Percentiles rank a stretch among this genome's conserved stretches.
Conservation (phyloP, 2,797 vertebrate genomes). For the Falco novaeseelandiae region DNA sequence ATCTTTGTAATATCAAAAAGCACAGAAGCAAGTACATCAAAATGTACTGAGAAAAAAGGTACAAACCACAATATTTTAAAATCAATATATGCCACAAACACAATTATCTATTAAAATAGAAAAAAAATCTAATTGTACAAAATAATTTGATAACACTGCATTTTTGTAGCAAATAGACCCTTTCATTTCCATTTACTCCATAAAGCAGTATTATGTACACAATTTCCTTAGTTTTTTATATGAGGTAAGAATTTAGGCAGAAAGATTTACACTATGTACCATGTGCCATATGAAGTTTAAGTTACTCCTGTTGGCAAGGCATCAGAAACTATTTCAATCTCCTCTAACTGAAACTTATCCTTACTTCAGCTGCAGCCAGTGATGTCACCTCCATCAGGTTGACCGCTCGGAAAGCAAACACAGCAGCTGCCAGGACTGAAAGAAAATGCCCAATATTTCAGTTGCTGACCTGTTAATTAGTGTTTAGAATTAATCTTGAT, state of each 20-base stretch:
- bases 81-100: neutral
- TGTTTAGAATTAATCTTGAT: neutral
- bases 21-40: neutral
- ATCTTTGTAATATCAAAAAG: neutral
- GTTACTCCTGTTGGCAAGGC: constrained; percentile 80
- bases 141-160: neutral
- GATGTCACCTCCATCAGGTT: constrained; percentile 99
- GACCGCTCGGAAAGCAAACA: constrained; percentile 97
- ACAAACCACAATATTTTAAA: neutral
- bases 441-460: constrained; percentile 76
- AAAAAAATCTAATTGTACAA: neutral
- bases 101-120: neutral
- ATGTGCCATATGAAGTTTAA: constrained; percentile 77
- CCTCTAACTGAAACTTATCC: constrained; percentile 76
- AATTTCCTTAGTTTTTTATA: constrained; percentile 48
- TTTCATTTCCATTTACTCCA: neutral
- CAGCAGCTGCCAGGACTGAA: constrained; percentile 93
- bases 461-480: constrained; percentile 35
- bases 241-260: constrained; percentile 48
- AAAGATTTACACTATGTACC: constrained; percentile 74
- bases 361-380: constrained; percentile 93
- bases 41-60: neutral
- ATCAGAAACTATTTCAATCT: constrained; percentile 88
- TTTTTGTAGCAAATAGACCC: neutral
- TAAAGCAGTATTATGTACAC: neutral